Conservation (phyloP, 2,113 vertebrate genomes). For the Lathamus discolor region DNA sequence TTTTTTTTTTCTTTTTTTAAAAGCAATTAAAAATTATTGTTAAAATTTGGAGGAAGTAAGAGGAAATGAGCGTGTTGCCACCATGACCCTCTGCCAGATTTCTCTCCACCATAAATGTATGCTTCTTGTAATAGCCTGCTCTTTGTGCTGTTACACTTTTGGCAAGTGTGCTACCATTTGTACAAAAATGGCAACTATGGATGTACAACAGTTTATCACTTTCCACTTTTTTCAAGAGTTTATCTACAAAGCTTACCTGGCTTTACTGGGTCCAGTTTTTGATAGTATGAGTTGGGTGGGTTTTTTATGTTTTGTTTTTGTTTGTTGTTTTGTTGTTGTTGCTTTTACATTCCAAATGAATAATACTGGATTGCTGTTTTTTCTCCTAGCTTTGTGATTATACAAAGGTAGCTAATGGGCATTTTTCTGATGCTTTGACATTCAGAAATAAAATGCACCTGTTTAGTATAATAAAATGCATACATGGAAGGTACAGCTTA, state of each 20-base stretch:
- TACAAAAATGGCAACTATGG: neutral
- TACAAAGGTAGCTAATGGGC: neutral
- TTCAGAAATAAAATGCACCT: fast-evolving
- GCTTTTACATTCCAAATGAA: neutral
- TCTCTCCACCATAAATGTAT: neutral
- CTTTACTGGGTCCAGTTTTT: neutral
- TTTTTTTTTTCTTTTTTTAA: neutral
- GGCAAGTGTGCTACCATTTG: neutral
- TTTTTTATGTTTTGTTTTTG: neutral
- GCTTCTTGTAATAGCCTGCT: neutral
- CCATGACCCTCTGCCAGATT: neutral
- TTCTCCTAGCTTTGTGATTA: neutral
- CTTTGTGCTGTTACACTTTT: neutral
- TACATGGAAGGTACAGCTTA: neutral
- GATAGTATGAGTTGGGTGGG: neutral
- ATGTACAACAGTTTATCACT: neutral
- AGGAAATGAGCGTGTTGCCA: neutral
- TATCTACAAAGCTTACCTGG: neutral
- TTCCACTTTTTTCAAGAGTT: neutral
- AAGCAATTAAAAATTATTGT: neutral
- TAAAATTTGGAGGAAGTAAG: neutral
- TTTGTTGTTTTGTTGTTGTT: neutral
- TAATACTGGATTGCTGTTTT: neutral
- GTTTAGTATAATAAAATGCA: neutral
- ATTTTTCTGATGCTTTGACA: neutral